phyloP scores from a whole-genome alignment of 1,140 invertebrate genomes.

The Watersipora subatra region DNA sequence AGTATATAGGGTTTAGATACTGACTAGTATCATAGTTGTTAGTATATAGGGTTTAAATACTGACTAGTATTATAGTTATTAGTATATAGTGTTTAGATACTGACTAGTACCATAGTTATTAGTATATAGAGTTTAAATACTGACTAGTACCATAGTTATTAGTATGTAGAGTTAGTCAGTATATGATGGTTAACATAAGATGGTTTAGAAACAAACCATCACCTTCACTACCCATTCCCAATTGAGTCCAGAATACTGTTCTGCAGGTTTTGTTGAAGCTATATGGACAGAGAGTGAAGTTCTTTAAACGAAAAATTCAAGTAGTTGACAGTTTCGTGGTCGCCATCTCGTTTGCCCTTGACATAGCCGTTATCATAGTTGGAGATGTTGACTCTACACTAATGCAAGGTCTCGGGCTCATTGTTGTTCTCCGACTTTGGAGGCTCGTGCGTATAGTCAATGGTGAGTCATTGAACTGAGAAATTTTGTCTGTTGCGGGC shows the following conservation, averaged over 20 bases:
- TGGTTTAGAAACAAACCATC: background rate
- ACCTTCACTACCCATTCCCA: background rate
- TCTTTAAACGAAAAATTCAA: background rate
- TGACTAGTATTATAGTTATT: too few relatives aligned
- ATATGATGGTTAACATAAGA: too few relatives aligned
- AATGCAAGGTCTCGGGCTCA: background rate
- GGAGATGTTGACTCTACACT: background rate
- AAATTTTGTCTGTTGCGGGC: too few relatives aligned
- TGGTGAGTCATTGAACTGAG: too few relatives aligned
- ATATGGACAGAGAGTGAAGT: conserved; percentile 1
- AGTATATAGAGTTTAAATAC: too few relatives aligned
- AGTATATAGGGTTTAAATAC: too few relatives aligned
- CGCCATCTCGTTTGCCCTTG: background rate
- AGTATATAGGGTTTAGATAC: too few relatives aligned
- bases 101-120: too few relatives aligned
- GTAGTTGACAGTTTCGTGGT: background rate
- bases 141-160: too few relatives aligned
- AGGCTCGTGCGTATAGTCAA: background rate
- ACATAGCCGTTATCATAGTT: background rate
- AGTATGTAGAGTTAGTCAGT: too few relatives aligned
- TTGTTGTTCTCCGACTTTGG: background rate
- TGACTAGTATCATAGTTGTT: too few relatives aligned
- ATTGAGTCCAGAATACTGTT: background rate
- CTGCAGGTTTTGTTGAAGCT: background rate
- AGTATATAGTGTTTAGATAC: too few relatives aligned